These are phyloP conservation scores for Drosophila tanythrix DNA, from an alignment of 2,888 invertebrate genomes.

Conservation along the genomic window DNA sequence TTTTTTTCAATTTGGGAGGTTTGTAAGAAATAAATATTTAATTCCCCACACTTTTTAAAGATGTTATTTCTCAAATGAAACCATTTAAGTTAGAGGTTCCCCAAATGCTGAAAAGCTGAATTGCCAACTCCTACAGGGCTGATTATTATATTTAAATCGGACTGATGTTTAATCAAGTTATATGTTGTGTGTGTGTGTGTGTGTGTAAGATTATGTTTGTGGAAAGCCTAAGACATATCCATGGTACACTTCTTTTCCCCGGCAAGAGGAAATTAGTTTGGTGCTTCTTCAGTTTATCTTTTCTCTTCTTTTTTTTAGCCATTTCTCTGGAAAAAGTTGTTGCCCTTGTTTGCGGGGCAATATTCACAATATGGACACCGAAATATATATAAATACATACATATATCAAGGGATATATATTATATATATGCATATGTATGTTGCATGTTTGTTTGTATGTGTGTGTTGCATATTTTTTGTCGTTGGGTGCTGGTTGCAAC, in stretches of 20 bases:
- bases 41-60: background rate
- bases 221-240: constrained; percentile 60
- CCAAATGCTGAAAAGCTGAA: background rate
- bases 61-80: background rate
- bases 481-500: constrained; percentile 36
- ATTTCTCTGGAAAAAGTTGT: constrained; percentile 84
- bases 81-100: background rate
- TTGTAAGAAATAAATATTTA: constrained; percentile 1
- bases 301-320: constrained; percentile 42
- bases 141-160: background rate
- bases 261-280: constrained; percentile 27
- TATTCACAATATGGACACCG: constrained; percentile 48
- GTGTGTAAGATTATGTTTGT: constrained; percentile 20
- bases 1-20: background rate
- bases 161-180: constrained; percentile 4
- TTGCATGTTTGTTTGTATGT: constrained; percentile 69
- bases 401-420: constrained; percentile 78
- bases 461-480: constrained; percentile 8
- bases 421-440: constrained; percentile 17
- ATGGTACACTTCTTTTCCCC: constrained; percentile 34
- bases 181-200: constrained; percentile 9
- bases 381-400: constrained; percentile 40
- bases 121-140: background rate
- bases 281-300: constrained; percentile 30
- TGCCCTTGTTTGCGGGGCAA: constrained; percentile 39